These are phyloP conservation scores for Drosophila aldrichi DNA, from an alignment of 2,888 invertebrate species.

Conservation along the genomic window DNA sequence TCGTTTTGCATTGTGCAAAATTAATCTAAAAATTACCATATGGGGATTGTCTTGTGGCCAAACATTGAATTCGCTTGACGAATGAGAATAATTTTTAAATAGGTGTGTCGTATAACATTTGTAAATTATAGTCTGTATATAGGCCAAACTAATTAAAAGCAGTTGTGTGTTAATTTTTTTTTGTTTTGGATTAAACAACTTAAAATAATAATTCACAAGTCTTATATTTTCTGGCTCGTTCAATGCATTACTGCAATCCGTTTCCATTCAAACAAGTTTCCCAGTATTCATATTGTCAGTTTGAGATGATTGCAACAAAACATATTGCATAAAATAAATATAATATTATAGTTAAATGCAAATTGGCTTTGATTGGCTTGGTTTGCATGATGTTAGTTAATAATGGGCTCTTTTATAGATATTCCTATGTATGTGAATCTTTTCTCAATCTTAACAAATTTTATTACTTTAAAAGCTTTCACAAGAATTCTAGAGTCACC, in stretches of 20 bases:
- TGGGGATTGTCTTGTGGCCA: slow-evolving; percentile 10
- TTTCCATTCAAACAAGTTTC: neutral
- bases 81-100: neutral
- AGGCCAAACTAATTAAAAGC: neutral
- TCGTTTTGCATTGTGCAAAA: slow-evolving; percentile 24
- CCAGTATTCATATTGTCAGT: neutral
- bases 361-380: neutral
- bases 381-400: too few species aligned
- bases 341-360: neutral
- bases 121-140: neutral
- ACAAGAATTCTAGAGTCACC: neutral
- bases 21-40: neutral
- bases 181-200: neutral
- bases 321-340: neutral
- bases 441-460: too few species aligned
- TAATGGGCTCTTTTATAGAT: too few species aligned
- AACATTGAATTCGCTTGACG: neutral
- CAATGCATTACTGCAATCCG: neutral
- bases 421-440: too few species aligned
- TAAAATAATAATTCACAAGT: neutral
- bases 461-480: too few species aligned
- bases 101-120: neutral
- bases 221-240: neutral
- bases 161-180: neutral
- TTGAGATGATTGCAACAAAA: neutral